Conservation (phyloP, 2,888 invertebrate species). For the Leptinotarsa tumamoca region DNA sequence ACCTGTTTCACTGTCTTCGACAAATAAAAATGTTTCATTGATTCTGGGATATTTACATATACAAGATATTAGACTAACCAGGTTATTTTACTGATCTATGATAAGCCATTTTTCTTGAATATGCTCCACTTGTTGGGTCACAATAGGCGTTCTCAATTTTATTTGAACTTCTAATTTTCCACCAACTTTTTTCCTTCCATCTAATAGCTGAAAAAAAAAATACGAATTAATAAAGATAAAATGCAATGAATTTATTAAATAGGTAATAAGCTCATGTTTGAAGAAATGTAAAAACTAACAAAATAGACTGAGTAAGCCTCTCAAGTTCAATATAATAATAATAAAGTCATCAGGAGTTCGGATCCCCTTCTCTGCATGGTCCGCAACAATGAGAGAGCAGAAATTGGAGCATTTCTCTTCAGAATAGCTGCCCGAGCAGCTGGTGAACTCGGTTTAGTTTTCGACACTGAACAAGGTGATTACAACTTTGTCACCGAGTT, state of each 20-base stretch:
- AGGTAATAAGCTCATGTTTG: not conserved
- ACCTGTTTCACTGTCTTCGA: not conserved
- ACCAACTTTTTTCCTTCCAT: slow-evolving; percentile 88
- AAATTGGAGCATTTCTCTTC: too few relatives aligned
- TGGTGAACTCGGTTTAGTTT: too few relatives aligned
- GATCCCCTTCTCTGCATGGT: too few relatives aligned
- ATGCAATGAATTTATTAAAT: not conserved
- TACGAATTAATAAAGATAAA: not conserved
- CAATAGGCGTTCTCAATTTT: slow-evolving; percentile 87
- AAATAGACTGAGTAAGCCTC: too few relatives aligned
- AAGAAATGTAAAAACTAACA: not conserved
- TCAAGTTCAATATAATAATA: too few relatives aligned
- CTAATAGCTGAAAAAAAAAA: slow-evolving; percentile 78
- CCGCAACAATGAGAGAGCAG: too few relatives aligned
- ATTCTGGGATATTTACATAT: too few relatives aligned
- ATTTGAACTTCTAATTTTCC: slow-evolving; percentile 92
- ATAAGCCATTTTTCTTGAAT: slow-evolving; percentile 93
- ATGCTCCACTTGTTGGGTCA: slow-evolving; percentile 90
- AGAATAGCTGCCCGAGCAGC: too few relatives aligned
- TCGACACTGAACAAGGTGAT: too few relatives aligned
- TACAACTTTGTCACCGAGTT: too few relatives aligned
- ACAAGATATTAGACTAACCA: too few relatives aligned
- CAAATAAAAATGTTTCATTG: not conserved
- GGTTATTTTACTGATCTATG: slow-evolving; percentile 74
- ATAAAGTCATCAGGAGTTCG: too few relatives aligned